Evolutionary conservation across 2,888 invertebrate genomes (phyloP).

Genomic region (Lithophane ornitopus): DNA sequence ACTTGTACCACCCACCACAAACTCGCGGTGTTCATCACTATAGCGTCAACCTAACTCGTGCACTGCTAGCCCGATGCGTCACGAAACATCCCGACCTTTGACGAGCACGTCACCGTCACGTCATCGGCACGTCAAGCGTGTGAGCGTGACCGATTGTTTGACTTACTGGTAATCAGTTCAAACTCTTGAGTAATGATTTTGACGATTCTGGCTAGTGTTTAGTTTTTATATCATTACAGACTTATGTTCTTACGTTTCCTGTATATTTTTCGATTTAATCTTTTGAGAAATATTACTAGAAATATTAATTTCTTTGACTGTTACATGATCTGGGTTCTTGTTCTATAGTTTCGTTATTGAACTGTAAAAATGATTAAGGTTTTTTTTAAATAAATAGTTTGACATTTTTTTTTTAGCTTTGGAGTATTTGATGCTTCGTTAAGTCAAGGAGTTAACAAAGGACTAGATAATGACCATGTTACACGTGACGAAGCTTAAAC

Average conservation of each 20-base stretch:
- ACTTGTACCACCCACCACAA: background rate
- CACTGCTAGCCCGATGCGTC: constrained; percentile 54
- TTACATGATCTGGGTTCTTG: too few relatives aligned
- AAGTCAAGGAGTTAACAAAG: background rate
- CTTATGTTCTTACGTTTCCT: background rate
- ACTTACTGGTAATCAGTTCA: constrained; percentile 51
- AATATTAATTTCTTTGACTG: too few relatives aligned
- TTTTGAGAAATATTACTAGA: too few relatives aligned
- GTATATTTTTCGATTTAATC: background rate
- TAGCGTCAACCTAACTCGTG: constrained; percentile 44
- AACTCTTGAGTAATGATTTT: constrained; percentile 46
- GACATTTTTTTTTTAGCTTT: too few relatives aligned
- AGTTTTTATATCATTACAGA: background rate
- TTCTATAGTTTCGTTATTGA: too few relatives aligned
- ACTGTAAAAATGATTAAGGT: too few relatives aligned
- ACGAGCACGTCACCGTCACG: constrained; percentile 46
- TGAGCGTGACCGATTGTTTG: constrained; percentile 59
- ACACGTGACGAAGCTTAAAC: background rate
- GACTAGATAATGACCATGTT: too few relatives aligned
- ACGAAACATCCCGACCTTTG: constrained; percentile 59
- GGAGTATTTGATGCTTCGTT: background rate
- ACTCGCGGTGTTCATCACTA: constrained; percentile 13
- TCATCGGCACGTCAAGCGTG: constrained; percentile 54
- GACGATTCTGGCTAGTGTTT: constrained; percentile 16
- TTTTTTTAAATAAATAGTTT: too few relatives aligned